Base-by-base conservation (phyloP, 2,797 vertebrate species). In the Denticeps clupeoides region DNA sequence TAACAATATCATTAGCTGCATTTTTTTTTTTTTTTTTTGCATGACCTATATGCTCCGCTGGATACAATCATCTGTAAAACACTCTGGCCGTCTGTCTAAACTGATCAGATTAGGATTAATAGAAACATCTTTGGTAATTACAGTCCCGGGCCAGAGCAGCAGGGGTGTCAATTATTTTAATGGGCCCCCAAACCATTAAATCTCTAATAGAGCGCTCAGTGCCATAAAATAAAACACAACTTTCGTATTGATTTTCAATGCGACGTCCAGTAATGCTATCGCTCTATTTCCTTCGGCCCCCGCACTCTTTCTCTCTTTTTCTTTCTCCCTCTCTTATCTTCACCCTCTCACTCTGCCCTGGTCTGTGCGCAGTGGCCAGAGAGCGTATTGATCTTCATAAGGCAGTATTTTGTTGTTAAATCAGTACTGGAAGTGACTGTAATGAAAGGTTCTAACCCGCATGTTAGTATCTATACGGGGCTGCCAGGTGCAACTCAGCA, bases 351-450 rank as follows among this genome's bases (percentile, higher is more conserved):
- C 13, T 15, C 18, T 10, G 35, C 37, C 5, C 10, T 35, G 38
- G 16, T 22, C 22, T 23, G 3, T 23, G 5, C 23, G 46, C 55
- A 63, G 53, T 55, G 55, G 68, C 67, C 50, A 63, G 60, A 60
- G 69, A 70, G 65, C 22, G 53, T 77, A 73, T 57, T 49, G 66
- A 79, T 84, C 82, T 74, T 73, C 71, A 77, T 78, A 82, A 72
- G 59, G 69, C 65, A 53, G 68, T 62, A 63, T 75, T 80, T 71
- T 74, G 69, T 72, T 64, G 47, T 68, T 67, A 73, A 63, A 63
- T 67, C 60, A 74, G 62, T 47, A 51, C 60, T 59, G 31, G 60
- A 46, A 62, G 68, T 75, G 69, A 69, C 70, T 53, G 66, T 80
- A 78, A 77, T 78, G 70, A 77, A 82, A 78, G 68, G 68, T 72